Base-by-base conservation (phyloP, 37 sponge, comb jelly and placozoan genomes). In the Crambe crambe region DNA sequence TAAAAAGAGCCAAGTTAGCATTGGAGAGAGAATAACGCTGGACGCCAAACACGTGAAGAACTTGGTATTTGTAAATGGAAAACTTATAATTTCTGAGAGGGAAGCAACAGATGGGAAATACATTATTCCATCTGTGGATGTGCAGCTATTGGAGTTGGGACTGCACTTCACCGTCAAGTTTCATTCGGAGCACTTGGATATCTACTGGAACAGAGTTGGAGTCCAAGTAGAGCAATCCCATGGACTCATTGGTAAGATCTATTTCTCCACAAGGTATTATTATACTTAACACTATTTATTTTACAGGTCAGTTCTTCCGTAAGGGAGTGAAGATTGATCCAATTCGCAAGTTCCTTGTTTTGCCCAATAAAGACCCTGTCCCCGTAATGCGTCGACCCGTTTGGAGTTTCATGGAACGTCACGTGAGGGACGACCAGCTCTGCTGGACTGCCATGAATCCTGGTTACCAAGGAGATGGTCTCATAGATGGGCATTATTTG, bases 231-330 rank as follows among this genome's bases (percentile, higher is more conserved):
- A 23, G 3, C 25, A 68, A 42, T 80, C 80, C 23, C 80, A 80
- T 56, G 80, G 80, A 68, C 36, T 80, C 8, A 69, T 80, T 36
- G 80, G 80, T 80, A 34, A 80, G 80, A 15, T 47, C n/a, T n/a
- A n/a, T n/a, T n/a, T n/a, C n/a, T n/a, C n/a, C n/a, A n/a, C n/a
- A n/a, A n/a, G n/a, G n/a, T n/a, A n/a, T n/a, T n/a, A n/a, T n/a
- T n/a, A n/a, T n/a, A n/a, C n/a, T n/a, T n/a, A n/a, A n/a, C n/a
- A n/a, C n/a, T n/a, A n/a, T n/a, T n/a, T n/a, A n/a, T n/a, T n/a
- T n/a, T n/a, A n/a, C 58, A 80, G 85, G 85, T 27, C 85, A 85
- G 62, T 85, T 85, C 73, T 78, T 85, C 85, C 77, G 15, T 8
- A 62, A 27, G 15, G 15, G 63, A 62, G 63, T 30, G 12, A 18